These are phyloP conservation scores for Tachysurus vachellii DNA, from an alignment of 2,113 vertebrate species.

Conservation along the genomic window DNA sequence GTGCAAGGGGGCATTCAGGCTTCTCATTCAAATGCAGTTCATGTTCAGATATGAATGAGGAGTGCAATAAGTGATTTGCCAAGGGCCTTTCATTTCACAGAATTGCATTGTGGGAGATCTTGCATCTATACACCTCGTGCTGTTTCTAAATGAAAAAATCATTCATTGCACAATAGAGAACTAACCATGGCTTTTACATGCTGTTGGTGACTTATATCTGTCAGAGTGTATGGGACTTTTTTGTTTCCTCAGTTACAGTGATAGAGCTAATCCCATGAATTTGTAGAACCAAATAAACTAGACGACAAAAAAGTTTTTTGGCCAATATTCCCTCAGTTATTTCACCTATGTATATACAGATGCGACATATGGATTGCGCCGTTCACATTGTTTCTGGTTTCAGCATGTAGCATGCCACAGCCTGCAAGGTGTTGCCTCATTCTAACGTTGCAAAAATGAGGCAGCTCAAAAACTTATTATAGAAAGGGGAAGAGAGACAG, in stretches of 20 bases:
- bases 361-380: slow-evolving; percentile 20
- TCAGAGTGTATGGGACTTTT: slow-evolving; percentile 1
- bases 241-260: neutral
- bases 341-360: neutral
- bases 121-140: slow-evolving; percentile 1
- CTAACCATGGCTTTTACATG: slow-evolving; percentile 10
- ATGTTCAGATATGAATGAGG: slow-evolving; percentile 20
- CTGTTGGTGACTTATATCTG: neutral
- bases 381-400: slow-evolving; percentile 30
- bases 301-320: neutral
- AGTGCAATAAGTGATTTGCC: slow-evolving; percentile 31
- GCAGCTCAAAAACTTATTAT: slow-evolving; percentile 45
- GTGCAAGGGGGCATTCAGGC: neutral
- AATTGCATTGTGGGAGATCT: slow-evolving; percentile 14
- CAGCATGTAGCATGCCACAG: slow-evolving; percentile 21
- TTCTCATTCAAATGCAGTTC: slow-evolving; percentile 15
- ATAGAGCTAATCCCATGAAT: slow-evolving; percentile 12
- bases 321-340: neutral
- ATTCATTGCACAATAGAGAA: slow-evolving; percentile 3
- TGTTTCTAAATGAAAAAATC: slow-evolving; percentile 39
- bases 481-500: neutral
- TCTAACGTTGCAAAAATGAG: slow-evolving; percentile 23
- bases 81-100: slow-evolving; percentile 27
- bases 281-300: neutral
- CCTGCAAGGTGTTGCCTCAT: slow-evolving; percentile 39